phyloP scores from a whole-genome alignment of 2,113 vertebrate genomes.

The Macheiramphus alcinus region DNA sequence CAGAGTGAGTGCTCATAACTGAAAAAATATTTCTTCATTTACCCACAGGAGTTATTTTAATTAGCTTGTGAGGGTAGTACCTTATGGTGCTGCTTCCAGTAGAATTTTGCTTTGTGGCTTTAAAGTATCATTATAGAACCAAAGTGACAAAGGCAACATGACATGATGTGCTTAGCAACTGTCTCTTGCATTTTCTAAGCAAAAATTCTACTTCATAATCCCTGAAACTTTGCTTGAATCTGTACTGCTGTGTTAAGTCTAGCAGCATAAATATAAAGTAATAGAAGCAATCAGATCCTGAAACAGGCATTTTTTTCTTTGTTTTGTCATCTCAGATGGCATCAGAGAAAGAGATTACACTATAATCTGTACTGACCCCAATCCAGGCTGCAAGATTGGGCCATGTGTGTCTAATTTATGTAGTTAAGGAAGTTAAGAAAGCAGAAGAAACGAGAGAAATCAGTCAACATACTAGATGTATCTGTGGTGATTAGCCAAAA shows the following conservation, averaged over 20 bases:
- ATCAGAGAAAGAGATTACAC: neutral
- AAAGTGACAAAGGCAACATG: constrained; percentile 13
- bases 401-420: neutral
- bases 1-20: constrained; percentile 35
- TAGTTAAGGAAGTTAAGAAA: neutral
- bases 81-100: constrained; percentile 34
- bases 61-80: constrained; percentile 35
- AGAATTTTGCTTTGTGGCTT: constrained; percentile 52
- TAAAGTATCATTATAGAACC: constrained; percentile 50
- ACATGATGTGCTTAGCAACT: neutral
- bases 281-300: neutral
- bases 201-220: neutral
- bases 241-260: neutral
- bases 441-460: neutral
- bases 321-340: neutral
- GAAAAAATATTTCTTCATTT: constrained; percentile 36
- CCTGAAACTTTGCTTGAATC: constrained; percentile 33
- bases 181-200: neutral
- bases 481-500: neutral
- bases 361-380: neutral
- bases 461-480: neutral
- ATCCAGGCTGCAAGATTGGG: neutral
- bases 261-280: neutral
- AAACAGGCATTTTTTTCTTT: neutral
- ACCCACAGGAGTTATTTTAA: constrained; percentile 66